Conservation (phyloP, 2,113 vertebrate genomes). For the Alexandromys fortis region DNA sequence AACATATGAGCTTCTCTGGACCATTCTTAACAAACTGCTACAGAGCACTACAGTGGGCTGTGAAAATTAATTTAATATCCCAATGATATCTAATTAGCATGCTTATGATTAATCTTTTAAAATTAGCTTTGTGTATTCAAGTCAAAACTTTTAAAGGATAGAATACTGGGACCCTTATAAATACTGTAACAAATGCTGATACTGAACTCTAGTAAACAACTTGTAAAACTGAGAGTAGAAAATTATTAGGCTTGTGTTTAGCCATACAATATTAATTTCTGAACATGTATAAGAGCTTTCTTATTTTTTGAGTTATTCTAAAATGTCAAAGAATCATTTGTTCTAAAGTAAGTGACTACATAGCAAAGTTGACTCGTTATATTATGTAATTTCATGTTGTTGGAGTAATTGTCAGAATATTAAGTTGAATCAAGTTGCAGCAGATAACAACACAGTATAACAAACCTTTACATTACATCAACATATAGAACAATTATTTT, state of each 20-base stretch:
- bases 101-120: neutral
- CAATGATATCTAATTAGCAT: neutral
- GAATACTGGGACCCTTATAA: neutral
- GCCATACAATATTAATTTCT: neutral
- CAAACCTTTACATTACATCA: slow-evolving; percentile 1
- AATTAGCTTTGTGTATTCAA: neutral
- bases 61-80: slow-evolving; percentile 20
- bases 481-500: neutral
- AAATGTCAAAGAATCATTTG: slow-evolving; percentile 37
- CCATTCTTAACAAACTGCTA: neutral
- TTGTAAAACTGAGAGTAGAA: slow-evolving; percentile 10
- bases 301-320: neutral
- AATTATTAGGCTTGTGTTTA: neutral
- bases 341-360: neutral
- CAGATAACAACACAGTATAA: neutral
- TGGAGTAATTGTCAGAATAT: neutral
- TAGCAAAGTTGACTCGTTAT: neutral
- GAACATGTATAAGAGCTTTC: neutral
- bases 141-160: neutral
- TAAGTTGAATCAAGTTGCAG: neutral
- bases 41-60: neutral
- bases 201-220: neutral
- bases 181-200: neutral
- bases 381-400: neutral
- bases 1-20: too few species aligned